phyloP scores from a whole-genome alignment of 37 sponge, comb jelly and placozoan species.

The Crambe crambe region DNA sequence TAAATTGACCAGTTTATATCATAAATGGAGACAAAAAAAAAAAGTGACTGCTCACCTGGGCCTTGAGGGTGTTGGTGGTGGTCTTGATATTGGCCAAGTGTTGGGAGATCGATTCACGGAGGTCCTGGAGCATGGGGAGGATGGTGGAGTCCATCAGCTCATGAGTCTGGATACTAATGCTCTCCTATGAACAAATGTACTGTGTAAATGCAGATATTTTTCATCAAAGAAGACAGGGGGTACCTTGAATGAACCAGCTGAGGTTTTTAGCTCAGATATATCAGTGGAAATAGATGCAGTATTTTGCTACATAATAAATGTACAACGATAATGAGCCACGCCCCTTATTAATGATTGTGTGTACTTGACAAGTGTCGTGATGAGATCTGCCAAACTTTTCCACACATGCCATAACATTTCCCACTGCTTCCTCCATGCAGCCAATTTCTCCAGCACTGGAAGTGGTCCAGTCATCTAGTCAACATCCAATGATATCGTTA shows the following conservation, averaged over 20 bases:
- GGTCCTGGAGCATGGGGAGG: neutral
- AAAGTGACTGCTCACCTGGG: neutral
- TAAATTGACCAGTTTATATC: too few species aligned
- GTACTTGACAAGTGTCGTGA: constrained; percentile 4
- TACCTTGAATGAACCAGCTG: neutral
- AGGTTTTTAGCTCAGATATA: neutral
- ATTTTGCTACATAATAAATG: too few species aligned
- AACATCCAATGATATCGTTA: neutral
- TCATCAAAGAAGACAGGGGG: too few species aligned
- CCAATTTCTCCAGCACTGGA: neutral
- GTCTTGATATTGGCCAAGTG: neutral
- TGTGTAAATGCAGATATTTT: too few species aligned
- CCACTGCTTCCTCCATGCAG: neutral
- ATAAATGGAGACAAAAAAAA: neutral
- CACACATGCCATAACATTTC: neutral
- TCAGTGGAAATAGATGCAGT: neutral
- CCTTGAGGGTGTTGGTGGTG: neutral
- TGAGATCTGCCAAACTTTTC: neutral
- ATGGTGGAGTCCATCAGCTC: neutral
- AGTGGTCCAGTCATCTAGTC: neutral
- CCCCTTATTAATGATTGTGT: too few species aligned
- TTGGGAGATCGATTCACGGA: neutral
- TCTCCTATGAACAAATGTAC: neutral
- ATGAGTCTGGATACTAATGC: neutral
- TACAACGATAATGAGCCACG: too few species aligned